Evolutionary conservation across 2,797 vertebrate species (phyloP).

Genomic region (Brachymystax lenok): DNA sequence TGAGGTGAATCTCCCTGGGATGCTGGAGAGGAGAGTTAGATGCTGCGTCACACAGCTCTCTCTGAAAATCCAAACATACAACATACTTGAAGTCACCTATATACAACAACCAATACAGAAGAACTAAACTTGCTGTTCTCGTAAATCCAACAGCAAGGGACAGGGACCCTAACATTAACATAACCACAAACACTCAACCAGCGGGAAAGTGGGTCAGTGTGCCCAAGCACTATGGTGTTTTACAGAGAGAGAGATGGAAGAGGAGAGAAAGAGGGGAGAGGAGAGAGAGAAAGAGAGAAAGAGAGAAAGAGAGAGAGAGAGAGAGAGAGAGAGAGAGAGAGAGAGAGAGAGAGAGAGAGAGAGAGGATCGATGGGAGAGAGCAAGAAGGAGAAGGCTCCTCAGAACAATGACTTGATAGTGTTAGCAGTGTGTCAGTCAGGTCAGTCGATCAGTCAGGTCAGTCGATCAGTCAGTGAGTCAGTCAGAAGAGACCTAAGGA

Average conservation of each 20-base stretch:
- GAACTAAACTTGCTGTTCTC: no score
- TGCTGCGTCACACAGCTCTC: no score
- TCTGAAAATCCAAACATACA: neutral
- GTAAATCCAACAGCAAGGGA: no score
- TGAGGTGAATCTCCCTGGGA: neutral
- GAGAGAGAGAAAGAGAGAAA: neutral
- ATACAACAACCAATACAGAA: neutral
- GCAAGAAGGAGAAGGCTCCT: neutral
- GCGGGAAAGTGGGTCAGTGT: conserved; percentile 12
- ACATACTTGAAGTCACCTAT: neutral
- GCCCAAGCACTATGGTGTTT: neutral
- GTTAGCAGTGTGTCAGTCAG: neutral
- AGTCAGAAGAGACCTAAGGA: neutral
- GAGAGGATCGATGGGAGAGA: neutral
- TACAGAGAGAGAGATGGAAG: conserved; percentile 2
- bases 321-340: neutral
- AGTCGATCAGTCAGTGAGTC: no score
- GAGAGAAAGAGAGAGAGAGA: no score
- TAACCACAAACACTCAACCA: neutral
- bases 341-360: neutral
- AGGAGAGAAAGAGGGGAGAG: neutral
- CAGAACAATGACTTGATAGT: neutral
- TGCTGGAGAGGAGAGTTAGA: neutral
- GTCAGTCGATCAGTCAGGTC: no score
- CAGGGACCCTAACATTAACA: neutral